Evolutionary conservation across 1,140 invertebrate genomes (phyloP), one percentile per base, ranked within the genome.

Genomic region (Camponotus vicinus): DNA sequence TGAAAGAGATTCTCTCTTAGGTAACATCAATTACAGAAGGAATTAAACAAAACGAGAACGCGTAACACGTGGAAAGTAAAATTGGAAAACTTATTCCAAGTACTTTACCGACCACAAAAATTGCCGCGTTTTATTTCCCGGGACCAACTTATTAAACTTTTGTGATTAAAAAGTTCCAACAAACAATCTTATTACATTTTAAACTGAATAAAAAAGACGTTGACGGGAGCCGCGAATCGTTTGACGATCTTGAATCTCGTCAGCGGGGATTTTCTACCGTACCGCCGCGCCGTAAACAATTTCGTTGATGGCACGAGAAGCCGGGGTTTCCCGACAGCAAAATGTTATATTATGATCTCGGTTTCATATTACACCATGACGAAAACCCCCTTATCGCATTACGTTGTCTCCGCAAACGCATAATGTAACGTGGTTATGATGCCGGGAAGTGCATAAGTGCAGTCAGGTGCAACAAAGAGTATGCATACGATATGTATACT

Each of bases 391-490:
- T 83, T 83, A 83, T 83, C 69, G 55, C 42, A 32, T 83, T 83
- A 83, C 69, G 79, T 49, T 55, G 52, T 55, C 69, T 83, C 69
- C 13, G 69, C 79, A 75, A 83, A 75, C 69, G 69, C 63, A 49
- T 75, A 83, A 83, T 75, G 69, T 83, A 83, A 83, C 42, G 69
- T 32, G 42, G 79, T 83, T 83, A 83, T 49, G 79, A 75, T 61
- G 79, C 69, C 79, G 40, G 79, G 15, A 83, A 75, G 79, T 83
- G 79, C 79, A 83, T 83, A 83, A 83, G 79, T 83, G 79, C 79
- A 83, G 79, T 83, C 79, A 75, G 57, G 79, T 75, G 69, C 79
- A 49, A 75, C 79, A 83, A 83, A 83, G 79, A 83, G 69, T 83
- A 83, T 83, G 69, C 69, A 75, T 52, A 63, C 32, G 18, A 15